Conservation (phyloP, 64 coral and sea anemone species). For the Pocillopora verrucosa region DNA sequence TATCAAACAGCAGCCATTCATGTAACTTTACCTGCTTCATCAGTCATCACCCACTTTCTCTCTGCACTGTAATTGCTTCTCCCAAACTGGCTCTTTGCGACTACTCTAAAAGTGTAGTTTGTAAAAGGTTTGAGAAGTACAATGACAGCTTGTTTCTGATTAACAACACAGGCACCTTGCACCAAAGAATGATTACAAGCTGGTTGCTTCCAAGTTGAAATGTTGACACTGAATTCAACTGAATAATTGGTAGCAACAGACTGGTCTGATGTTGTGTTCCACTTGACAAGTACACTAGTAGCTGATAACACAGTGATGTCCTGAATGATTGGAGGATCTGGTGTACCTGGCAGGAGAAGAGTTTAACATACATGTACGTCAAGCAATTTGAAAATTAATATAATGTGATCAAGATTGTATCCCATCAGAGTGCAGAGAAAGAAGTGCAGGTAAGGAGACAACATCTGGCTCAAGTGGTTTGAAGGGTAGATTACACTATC, state of each 20-base stretch:
- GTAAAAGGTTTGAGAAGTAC: constrained; percentile 6
- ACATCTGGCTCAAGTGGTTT: too few species aligned
- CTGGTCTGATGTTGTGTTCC: neutral
- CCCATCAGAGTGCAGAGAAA: too few species aligned
- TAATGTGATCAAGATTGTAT: too few species aligned
- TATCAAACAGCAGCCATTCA: too few species aligned
- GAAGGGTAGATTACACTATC: too few species aligned
- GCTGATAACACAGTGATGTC: constrained; percentile 5
- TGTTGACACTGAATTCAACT: neutral
- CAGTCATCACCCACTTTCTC: neutral
- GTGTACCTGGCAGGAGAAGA: neutral
- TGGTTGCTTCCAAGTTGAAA: neutral
- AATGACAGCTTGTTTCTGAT: neutral
- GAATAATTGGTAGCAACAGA: neutral
- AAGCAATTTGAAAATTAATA: too few species aligned
- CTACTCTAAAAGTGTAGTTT: constrained; percentile 36
- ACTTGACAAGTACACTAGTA: neutral
- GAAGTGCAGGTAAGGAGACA: too few species aligned
- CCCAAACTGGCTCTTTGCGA: neutral
- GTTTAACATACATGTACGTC: neutral
- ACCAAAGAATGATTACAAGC: neutral
- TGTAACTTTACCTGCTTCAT: constrained; percentile 12
- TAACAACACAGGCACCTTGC: neutral
- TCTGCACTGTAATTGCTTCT: constrained; percentile 24
- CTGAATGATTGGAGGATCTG: constrained; percentile 11